phyloP scores from a whole-genome alignment of 2,797 vertebrate species.

The Serranus cabrilla region DNA sequence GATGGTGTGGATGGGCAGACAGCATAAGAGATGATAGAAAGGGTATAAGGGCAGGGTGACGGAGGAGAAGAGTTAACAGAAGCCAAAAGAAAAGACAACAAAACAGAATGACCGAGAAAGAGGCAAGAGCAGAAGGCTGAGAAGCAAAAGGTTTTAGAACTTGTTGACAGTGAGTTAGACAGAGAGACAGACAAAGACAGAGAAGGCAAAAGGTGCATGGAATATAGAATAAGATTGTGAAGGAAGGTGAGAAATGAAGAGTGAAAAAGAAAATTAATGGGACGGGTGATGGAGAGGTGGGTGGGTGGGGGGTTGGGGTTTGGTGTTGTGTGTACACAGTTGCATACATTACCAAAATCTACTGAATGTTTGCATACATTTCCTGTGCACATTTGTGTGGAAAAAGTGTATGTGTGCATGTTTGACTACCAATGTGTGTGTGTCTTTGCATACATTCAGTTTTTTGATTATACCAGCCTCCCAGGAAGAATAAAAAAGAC shows the following conservation, averaged over 20 bases:
- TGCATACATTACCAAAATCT: constrained; percentile 34
- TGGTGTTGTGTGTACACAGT: constrained; percentile 1
- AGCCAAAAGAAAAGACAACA: constrained; percentile 14
- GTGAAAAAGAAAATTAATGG: constrained; percentile 14
- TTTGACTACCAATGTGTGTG: not conserved
- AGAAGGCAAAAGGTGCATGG: constrained; percentile 16
- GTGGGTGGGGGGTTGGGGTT: not conserved
- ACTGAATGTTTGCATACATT: constrained; percentile 20
- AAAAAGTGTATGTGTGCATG: not conserved
- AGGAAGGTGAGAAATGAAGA: constrained; percentile 28
- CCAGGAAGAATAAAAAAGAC: constrained; percentile 7
- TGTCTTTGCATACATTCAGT: constrained; percentile 12
- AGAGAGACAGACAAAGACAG: constrained; percentile 32
- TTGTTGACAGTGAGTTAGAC: constrained; percentile 49
- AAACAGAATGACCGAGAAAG: constrained; percentile 33
- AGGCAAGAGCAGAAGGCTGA: constrained; percentile 13
- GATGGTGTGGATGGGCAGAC: constrained; percentile 20
- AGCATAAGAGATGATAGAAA: constrained; percentile 34
- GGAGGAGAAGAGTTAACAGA: constrained; percentile 19
- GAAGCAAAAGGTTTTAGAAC: constrained; percentile 34
- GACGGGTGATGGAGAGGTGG: not conserved
- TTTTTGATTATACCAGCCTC: constrained; percentile 28
- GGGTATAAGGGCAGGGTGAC: constrained; percentile 27
- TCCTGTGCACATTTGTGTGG: not conserved
- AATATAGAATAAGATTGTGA: constrained; percentile 40